Evolutionary conservation across 2,113 vertebrate genomes (phyloP).

Genomic region (Cololabis saira): DNA sequence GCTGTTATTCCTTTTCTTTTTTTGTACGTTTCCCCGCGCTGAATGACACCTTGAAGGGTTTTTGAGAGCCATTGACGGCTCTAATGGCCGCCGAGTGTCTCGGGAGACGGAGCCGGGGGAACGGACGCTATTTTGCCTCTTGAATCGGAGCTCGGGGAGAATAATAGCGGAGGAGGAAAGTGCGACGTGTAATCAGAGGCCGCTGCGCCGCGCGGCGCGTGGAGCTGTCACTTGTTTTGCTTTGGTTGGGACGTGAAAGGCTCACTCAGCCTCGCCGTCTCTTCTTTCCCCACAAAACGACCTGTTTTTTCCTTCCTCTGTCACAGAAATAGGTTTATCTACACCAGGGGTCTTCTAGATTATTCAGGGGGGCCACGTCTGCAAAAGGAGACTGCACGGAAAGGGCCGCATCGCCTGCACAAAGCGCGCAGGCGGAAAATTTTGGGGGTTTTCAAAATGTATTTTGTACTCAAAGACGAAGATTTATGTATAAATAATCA

Average conservation of each 20-base stretch:
- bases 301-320: conserved; percentile 58
- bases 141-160: conserved; percentile 57
- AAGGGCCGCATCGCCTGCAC: too few relatives aligned
- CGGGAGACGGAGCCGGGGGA: conserved; percentile 33
- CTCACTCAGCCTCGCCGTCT: conserved; percentile 49
- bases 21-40: conserved; percentile 13
- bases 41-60: conserved; percentile 62
- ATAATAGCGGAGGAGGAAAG: conserved; percentile 64
- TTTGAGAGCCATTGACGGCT: conserved; percentile 72
- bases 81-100: conserved; percentile 60
- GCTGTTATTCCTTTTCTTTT: conserved; percentile 63
- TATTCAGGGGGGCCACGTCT: too few relatives aligned
- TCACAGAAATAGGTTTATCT: conserved; percentile 74
- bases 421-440: too few relatives aligned
- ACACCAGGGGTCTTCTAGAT: too few relatives aligned
- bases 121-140: conserved; percentile 34
- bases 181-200: conserved; percentile 69
- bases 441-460: too few relatives aligned
- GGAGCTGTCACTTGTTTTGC: conserved; percentile 66
- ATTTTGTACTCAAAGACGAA: too few relatives aligned
- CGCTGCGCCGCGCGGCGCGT: conserved; percentile 8
- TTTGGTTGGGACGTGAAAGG: conserved; percentile 49
- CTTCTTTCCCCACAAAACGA: conserved; percentile 46
- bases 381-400: too few relatives aligned
- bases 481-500: too few relatives aligned